A percentile compares a stretch with the other conserved stretches of the same genome.
These are phyloP conservation scores for Polyergus mexicanus DNA, from an alignment of 1,140 invertebrate genomes.

Conservation along the genomic window DNA sequence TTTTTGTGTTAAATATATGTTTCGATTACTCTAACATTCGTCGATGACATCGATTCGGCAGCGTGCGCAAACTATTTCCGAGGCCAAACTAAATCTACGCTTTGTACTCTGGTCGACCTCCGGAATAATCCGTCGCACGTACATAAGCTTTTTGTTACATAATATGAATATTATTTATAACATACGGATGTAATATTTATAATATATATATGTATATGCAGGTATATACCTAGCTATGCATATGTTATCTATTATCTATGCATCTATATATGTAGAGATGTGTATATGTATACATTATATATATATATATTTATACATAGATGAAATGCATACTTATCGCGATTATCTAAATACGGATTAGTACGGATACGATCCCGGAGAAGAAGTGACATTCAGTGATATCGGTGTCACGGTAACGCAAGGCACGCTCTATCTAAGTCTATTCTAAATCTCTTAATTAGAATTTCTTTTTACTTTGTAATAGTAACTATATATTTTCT, in stretches of 20 bases:
- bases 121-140: slow-evolving; percentile 81
- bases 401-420: slow-evolving; percentile 36
- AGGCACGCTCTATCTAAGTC: slow-evolving; percentile 53
- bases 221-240: slow-evolving; percentile 19
- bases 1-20: slow-evolving; percentile 19
- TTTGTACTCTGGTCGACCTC: slow-evolving; percentile 85
- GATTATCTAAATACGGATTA: slow-evolving; percentile 42
- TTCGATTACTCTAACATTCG: slow-evolving; percentile 54
- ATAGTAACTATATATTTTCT: slow-evolving; percentile 37
- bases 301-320: neutral
- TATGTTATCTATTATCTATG: slow-evolving; percentile 23
- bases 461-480: slow-evolving; percentile 45
- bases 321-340: slow-evolving; percentile 17
- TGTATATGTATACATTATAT: neutral
- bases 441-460: slow-evolving; percentile 46
- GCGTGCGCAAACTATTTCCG: slow-evolving; percentile 80
- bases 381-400: slow-evolving; percentile 34
- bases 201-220: slow-evolving; percentile 19
- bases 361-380: neutral
- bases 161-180: slow-evolving; percentile 38
- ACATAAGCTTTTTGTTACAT: slow-evolving; percentile 50
- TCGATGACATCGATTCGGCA: slow-evolving; percentile 69
- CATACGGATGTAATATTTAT: slow-evolving; percentile 51
- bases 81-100: slow-evolving; percentile 84
- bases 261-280: too few species aligned